phyloP scores from a whole-genome alignment of 1,140 invertebrate genomes.

The Drosophila sp. region DNA sequence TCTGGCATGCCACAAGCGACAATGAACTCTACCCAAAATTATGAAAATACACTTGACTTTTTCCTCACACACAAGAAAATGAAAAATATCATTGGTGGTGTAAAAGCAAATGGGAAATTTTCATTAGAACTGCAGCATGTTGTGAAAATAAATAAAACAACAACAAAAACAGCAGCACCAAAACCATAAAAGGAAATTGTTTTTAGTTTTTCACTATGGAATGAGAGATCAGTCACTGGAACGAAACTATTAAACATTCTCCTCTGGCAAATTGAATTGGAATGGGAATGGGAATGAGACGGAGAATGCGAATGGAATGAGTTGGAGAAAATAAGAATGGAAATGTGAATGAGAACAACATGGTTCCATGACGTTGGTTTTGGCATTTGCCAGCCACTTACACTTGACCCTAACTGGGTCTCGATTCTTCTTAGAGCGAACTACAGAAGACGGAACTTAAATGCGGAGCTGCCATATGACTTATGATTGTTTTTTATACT shows the following conservation, averaged over 20 bases:
- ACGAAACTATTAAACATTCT: slow-evolving; percentile 55
- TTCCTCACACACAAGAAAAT: not conserved
- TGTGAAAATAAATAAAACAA: slow-evolving; percentile 22
- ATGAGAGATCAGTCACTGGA: slow-evolving; percentile 59
- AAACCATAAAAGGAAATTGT: slow-evolving; percentile 71
- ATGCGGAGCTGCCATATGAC: not conserved
- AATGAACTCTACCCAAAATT: slow-evolving; percentile 58
- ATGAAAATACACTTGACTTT: slow-evolving; percentile 23
- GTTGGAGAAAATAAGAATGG: slow-evolving; percentile 15
- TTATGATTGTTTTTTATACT: not conserved
- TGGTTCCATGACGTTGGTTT: slow-evolving; percentile 34
- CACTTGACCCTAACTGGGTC: slow-evolving; percentile 47
- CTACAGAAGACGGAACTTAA: slow-evolving; percentile 1
- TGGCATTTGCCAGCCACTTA: slow-evolving; percentile 13
- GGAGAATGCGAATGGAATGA: slow-evolving; percentile 12
- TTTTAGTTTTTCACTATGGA: slow-evolving; percentile 52
- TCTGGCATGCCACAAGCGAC: slow-evolving; percentile 42
- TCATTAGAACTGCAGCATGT: slow-evolving; percentile 36
- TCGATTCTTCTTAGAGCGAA: not conserved
- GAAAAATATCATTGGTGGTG: slow-evolving; percentile 13
- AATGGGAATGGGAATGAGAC: slow-evolving; percentile 6
- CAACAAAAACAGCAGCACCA: not conserved
- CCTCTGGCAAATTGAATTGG: slow-evolving; percentile 47
- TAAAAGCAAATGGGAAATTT: slow-evolving; percentile 36
- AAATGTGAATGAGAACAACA: slow-evolving; percentile 49